These are phyloP conservation scores for Ciconia boyciana DNA, from an alignment of 2,113 vertebrate genomes.

Conservation along the genomic window DNA sequence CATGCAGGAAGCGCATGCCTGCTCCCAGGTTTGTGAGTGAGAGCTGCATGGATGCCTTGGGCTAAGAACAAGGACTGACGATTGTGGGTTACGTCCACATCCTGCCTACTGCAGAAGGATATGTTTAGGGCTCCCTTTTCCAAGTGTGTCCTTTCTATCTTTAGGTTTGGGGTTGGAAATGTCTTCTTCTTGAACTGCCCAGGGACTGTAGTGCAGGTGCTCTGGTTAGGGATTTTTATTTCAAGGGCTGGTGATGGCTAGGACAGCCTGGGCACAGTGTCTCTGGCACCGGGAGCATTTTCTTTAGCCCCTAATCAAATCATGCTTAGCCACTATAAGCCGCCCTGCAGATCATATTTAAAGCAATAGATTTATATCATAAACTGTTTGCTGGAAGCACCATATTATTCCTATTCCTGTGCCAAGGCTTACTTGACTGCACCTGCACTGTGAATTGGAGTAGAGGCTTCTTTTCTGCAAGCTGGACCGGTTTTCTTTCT, in stretches of 20 bases:
- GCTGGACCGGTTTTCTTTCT: not conserved
- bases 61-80: not conserved
- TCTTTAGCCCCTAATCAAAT: not conserved
- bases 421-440: not conserved
- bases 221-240: not conserved
- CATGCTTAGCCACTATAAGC: not conserved
- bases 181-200: not conserved
- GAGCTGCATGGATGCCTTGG: not conserved
- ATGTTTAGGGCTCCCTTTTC: not conserved
- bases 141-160: not conserved
- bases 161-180: not conserved
- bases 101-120: not conserved
- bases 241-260: not conserved
- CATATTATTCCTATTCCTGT: not conserved
- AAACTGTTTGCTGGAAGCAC: not conserved
- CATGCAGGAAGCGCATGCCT: fast-evolving
- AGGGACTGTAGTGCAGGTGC: not conserved
- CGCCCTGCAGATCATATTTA: not conserved
- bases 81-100: not conserved
- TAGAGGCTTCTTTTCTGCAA: not conserved
- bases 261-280: not conserved
- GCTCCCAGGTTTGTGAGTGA: not conserved
- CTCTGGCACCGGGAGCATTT: not conserved
- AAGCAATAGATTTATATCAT: not conserved
- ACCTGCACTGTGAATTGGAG: not conserved